A percentile compares a stretch with the other conserved stretches of the same genome.
Evolutionary conservation across 1,140 invertebrate species (phyloP).

Genomic region (Drosophila parabipectinata): DNA sequence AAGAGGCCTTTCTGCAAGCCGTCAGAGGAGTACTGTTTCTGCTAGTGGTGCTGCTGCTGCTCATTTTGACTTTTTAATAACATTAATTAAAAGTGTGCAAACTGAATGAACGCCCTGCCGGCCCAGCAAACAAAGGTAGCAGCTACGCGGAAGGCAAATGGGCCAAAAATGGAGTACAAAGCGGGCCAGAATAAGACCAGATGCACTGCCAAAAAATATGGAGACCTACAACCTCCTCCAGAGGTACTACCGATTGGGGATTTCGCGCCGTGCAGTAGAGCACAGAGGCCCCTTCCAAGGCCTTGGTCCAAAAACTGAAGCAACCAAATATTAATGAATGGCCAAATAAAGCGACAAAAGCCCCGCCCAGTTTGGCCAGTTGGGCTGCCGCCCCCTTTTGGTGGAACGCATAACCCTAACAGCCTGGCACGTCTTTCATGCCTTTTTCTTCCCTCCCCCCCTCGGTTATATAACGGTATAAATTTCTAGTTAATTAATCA

Average conservation of each 20-base stretch:
- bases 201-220: slow-evolving; percentile 1
- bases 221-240: too few species aligned
- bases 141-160: slow-evolving; percentile 30
- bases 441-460: slow-evolving; percentile 4
- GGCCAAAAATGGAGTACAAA: slow-evolving; percentile 11
- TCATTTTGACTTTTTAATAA: slow-evolving; percentile 66
- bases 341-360: slow-evolving; percentile 50
- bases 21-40: not conserved
- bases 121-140: slow-evolving; percentile 54
- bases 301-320: slow-evolving; percentile 6
- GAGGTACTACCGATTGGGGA: too few species aligned
- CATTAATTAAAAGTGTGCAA: slow-evolving; percentile 60
- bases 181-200: not conserved
- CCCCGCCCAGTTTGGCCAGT: not conserved
- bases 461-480: slow-evolving; percentile 60
- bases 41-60: slow-evolving; percentile 20
- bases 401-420: not conserved
- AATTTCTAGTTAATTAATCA: slow-evolving; percentile 75
- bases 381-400: not conserved
- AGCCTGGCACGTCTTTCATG: slow-evolving; percentile 32
- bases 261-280: slow-evolving; percentile 6
- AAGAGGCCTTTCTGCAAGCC: not conserved
- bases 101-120: slow-evolving; percentile 35
- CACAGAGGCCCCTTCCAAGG: not conserved
- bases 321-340: slow-evolving; percentile 70